phyloP scores from a whole-genome alignment of 2,113 vertebrate species.

The Ceyx cyanopectus region DNA sequence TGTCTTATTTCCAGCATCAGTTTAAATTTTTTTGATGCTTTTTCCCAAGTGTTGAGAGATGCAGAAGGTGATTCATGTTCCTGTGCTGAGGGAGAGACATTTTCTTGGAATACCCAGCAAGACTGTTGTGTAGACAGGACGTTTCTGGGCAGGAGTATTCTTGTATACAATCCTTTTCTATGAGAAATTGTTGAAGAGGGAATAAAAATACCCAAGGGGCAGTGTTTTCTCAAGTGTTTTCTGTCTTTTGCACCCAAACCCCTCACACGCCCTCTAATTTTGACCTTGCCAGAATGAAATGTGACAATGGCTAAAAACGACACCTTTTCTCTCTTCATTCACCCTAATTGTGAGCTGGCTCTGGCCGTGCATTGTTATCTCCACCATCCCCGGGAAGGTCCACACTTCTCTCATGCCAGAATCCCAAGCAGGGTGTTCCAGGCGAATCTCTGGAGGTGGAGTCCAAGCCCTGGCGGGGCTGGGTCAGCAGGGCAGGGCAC shows the following conservation, averaged over 20 bases:
- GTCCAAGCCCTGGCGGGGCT: too few species aligned
- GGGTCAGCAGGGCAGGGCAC: too few species aligned
- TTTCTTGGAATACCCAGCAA: neutral
- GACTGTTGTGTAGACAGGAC: neutral
- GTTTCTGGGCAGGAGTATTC: neutral
- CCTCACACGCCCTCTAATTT: neutral
- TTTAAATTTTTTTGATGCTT: neutral
- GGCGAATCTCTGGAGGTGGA: too few species aligned
- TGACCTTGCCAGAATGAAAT: neutral
- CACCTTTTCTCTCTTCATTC: neutral
- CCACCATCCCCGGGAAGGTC: rapidly evolving
- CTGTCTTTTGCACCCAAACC: neutral
- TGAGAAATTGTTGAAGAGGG: neutral
- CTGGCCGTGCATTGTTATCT: neutral
- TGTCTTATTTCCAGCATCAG: neutral
- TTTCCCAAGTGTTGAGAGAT: neutral
- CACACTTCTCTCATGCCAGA: neutral
- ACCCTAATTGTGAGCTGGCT: rapidly evolving
- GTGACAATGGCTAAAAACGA: rapidly evolving
- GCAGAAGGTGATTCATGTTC: neutral
- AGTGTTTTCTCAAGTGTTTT: neutral
- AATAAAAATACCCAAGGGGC: neutral
- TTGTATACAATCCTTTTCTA: constrained; percentile 11
- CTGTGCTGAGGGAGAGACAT: neutral
- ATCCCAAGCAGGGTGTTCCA: too few species aligned